phyloP scores from a whole-genome alignment of 2,797 vertebrate species.

The Aeoliscus strigatus region DNA sequence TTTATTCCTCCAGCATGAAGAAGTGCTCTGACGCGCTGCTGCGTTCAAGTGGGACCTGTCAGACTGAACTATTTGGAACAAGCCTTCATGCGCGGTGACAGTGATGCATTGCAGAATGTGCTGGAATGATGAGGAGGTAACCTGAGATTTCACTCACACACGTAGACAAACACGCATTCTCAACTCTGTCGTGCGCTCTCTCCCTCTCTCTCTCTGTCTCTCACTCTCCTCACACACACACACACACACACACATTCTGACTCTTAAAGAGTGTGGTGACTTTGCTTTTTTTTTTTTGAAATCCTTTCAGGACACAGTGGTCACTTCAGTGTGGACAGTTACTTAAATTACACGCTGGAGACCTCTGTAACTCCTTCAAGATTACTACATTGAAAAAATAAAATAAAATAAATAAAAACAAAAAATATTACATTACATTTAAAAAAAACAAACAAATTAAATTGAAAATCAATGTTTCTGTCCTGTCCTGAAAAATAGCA shows the following conservation, averaged over 20 bases:
- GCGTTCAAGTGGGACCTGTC: conserved; percentile 45
- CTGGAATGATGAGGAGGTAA: conserved; percentile 57
- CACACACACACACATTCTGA: conserved; percentile 6
- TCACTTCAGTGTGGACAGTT: no score
- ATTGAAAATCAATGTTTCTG: no score
- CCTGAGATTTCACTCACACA: conserved; percentile 39
- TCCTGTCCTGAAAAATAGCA: no score
- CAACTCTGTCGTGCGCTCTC: conserved; percentile 7
- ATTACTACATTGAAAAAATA: no score
- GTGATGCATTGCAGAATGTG: conserved; percentile 56
- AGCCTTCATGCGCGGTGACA: conserved; percentile 37
- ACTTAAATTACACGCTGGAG: no score
- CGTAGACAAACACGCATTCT: conserved; percentile 15
- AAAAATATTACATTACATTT: no score
- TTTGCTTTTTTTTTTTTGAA: no score
- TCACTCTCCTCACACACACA: conserved; percentile 7
- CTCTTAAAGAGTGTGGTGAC: no score
- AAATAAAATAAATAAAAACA: no score
- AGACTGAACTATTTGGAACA: conserved; percentile 46
- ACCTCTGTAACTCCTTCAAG: no score
- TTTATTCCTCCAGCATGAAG: conserved; percentile 10
- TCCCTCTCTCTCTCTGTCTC: not conserved
- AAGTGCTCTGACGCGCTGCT: conserved; percentile 19
- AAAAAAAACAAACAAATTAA: no score
- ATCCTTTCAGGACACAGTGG: no score